Conservation (phyloP, 2,113 vertebrate genomes). For the Microtus richardsoni region DNA sequence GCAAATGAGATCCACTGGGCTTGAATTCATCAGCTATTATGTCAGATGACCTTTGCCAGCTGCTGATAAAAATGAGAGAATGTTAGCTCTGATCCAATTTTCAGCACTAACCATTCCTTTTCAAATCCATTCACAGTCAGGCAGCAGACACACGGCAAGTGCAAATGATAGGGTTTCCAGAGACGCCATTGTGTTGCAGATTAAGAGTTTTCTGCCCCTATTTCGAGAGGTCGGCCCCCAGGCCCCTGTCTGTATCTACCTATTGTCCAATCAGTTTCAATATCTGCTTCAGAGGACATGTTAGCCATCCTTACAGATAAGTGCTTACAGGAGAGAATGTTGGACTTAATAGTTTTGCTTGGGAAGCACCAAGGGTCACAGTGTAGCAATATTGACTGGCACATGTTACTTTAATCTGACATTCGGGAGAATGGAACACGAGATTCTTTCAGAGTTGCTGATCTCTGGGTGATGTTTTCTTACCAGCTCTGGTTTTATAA, state of each 20-base stretch:
- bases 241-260: constrained; percentile 94
- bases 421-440: constrained; percentile 90
- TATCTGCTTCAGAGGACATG: constrained; percentile 96
- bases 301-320: constrained; percentile 96
- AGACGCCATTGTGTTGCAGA: constrained; percentile 98
- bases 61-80: constrained; percentile 97
- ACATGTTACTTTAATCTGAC: constrained; percentile 95
- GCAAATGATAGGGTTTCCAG: constrained; percentile 99
- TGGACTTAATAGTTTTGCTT: constrained; percentile 99
- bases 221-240: constrained; percentile 95
- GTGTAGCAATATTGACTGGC: constrained; percentile 97
- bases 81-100: constrained; percentile 98
- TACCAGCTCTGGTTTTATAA: constrained; percentile 85
- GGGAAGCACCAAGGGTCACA: constrained; percentile 93
- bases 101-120: constrained; percentile 96
- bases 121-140: constrained; percentile 96
- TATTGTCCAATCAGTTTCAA: constrained; percentile 98
- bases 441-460: constrained; percentile 88
- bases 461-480: constrained; percentile 87
- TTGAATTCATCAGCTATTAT: constrained; percentile 99
- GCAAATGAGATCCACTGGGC: constrained; percentile 97
- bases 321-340: constrained; percentile 96
- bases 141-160: constrained; percentile 94
- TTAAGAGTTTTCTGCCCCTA: constrained; percentile 98
- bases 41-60: constrained; percentile 98